Evolutionary conservation across 2,113 vertebrate genomes (phyloP).

Genomic region (Gopherus flavomarginatus): DNA sequence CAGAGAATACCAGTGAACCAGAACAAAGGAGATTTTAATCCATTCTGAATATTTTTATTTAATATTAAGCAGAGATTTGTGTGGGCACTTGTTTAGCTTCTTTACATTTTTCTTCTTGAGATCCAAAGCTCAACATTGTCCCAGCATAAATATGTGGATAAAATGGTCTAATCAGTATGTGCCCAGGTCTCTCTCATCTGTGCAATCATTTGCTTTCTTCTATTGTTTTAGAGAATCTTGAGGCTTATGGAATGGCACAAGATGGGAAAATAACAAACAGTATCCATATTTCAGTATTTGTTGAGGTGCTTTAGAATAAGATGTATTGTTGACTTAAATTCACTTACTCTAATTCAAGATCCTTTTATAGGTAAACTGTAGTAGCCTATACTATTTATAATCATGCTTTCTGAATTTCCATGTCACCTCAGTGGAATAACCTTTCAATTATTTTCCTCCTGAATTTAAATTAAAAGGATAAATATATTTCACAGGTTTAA

Average conservation of each 20-base stretch:
- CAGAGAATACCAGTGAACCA: conserved; percentile 53
- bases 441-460: background rate
- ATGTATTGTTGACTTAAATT: background rate
- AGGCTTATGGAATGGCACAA: background rate
- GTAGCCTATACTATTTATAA: background rate
- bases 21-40: conserved; percentile 51
- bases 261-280: background rate
- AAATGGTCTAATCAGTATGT: background rate
- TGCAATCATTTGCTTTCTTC: background rate
- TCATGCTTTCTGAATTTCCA: background rate
- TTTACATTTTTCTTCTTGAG: conserved; percentile 47
- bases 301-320: background rate
- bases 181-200: background rate
- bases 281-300: accelerated
- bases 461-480: background rate
- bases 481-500: background rate
- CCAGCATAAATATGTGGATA: background rate
- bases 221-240: background rate
- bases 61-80: conserved; percentile 42
- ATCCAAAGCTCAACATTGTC: conserved; percentile 12
- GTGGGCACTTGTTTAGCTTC: conserved; percentile 19
- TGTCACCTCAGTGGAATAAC: background rate
- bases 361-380: background rate
- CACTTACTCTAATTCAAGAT: background rate
- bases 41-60: conserved; percentile 44